Evolutionary conservation across 1,140 invertebrate species (phyloP), one percentile per base, ranked within the genome.

Genomic region (Dendrolimus punctatus): DNA sequence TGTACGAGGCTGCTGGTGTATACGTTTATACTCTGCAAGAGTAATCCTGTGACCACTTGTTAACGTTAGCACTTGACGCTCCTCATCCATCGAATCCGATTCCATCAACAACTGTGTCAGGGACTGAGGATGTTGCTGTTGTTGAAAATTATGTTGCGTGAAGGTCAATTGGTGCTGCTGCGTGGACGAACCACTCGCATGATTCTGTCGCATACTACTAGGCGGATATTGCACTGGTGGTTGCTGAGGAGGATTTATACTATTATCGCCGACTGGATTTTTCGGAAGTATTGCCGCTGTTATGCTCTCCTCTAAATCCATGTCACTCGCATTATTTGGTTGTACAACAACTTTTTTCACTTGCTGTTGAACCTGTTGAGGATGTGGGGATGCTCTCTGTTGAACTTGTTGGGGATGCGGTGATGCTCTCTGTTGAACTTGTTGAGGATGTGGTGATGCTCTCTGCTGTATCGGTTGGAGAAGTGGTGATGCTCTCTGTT

Each of bases 251-350:
- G 60, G 50, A 45, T 52, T 72, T 7, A 71, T 51, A 40, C 60
- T 23, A 23, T 23, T 75, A 1, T 80, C 77, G 38, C 53, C 75
- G 2, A 72, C 67, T 5, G 81, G 73, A 51, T 81, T 75, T 58
- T 85, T 87, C 8, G 78, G 75, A 6, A 87, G 68, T 55, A 87
- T 83, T 8, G 84, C 87, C 5, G 85, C 87, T 5, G 82, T 82
- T 58, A 87, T 88, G 61, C 85, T 87, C 48, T 87, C 83, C 62
- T 87, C 85, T 23, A 88, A 71, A 64, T 88, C 87, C 74, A 85
- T 78, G 51, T 87, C 84, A 49, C 68, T 86, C 3, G 84, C 78
- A 23, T 80, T 83, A 49, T 84, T 81, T 23, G 80, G 78, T 57
- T 83, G 78, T 1, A 84, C 75, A 5, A 79, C 66, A 36, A 83